Conservation (phyloP, 2,888 invertebrate genomes). For the Heteromyza rotundicornis region DNA sequence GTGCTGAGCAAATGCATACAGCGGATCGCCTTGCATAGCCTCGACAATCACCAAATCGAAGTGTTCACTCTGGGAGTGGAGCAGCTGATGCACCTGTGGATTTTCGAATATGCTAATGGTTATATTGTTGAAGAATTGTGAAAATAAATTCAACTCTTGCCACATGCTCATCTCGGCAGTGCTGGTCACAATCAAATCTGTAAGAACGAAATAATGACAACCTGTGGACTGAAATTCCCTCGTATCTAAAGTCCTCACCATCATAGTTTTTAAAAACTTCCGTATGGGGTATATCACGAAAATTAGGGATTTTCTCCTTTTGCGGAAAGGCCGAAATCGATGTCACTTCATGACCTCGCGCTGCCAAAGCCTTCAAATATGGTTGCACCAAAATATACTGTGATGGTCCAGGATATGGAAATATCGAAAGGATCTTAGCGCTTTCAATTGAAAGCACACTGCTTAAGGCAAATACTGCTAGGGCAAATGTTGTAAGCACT, state of each 20-base stretch:
- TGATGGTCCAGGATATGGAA: slow-evolving; percentile 50
- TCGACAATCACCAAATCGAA: slow-evolving; percentile 58
- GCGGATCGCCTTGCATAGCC: slow-evolving; percentile 51
- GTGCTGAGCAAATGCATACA: slow-evolving; percentile 51
- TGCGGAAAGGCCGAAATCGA: slow-evolving; percentile 54
- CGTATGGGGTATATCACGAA: slow-evolving; percentile 41
- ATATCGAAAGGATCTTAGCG: slow-evolving; percentile 45
- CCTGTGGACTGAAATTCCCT: not conserved
- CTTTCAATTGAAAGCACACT: not conserved
- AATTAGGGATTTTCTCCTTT: slow-evolving; percentile 48
- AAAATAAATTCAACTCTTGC: slow-evolving; percentile 15
- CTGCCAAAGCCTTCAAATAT: slow-evolving; percentile 50
- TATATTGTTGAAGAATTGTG: not conserved
- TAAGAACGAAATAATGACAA: too few relatives aligned
- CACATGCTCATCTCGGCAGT: too few relatives aligned
- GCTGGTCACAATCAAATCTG: too few relatives aligned
- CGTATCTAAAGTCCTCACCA: too few relatives aligned
- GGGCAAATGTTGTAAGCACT: not conserved
- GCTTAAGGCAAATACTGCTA: not conserved
- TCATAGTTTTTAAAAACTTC: slow-evolving; percentile 38
- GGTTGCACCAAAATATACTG: slow-evolving; percentile 53
- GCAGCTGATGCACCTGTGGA: slow-evolving; percentile 58
- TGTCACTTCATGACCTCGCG: slow-evolving; percentile 58
- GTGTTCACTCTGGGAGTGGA: slow-evolving; percentile 54
- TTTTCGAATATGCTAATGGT: slow-evolving; percentile 47